A percentile compares a stretch with the other conserved stretches of the same genome.
Conservation (phyloP, 2,888 invertebrate genomes). For the Priapulus caudatus region DNA sequence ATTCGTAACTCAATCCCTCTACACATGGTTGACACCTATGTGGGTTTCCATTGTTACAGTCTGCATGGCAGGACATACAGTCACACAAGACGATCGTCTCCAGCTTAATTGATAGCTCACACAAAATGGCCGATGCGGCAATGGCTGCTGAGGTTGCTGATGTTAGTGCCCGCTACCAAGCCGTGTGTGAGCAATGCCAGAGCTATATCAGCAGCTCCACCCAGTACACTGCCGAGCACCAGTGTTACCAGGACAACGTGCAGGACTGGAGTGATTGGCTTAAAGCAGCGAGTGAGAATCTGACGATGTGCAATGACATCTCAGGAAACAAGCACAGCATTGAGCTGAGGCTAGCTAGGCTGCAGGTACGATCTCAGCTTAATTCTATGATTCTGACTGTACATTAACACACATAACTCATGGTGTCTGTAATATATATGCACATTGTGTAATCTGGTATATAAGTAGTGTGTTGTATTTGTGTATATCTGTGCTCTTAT, state of each 20-base stretch:
- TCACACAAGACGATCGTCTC: constrained; percentile 71
- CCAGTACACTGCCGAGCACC: constrained; percentile 53
- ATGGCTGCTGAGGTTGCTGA: constrained; percentile 59
- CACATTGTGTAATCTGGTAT: too few relatives aligned
- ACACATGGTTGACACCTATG: too few relatives aligned
- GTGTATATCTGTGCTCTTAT: too few relatives aligned
- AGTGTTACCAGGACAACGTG: constrained; percentile 63
- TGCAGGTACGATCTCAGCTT: too few relatives aligned
- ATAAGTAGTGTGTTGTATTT: too few relatives aligned
- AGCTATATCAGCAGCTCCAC: neutral
- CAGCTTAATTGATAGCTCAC: constrained; percentile 68
- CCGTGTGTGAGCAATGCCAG: constrained; percentile 40
- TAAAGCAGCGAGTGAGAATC: constrained; percentile 63
- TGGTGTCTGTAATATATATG: too few relatives aligned
- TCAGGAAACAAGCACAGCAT: constrained; percentile 56
- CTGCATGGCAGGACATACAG: constrained; percentile 78
- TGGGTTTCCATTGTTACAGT: too few relatives aligned
- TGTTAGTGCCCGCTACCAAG: constrained; percentile 66
- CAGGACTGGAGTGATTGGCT: constrained; percentile 73
- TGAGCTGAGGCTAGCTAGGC: constrained; percentile 55
- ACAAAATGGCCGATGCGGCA: constrained; percentile 63
- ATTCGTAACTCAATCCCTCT: too few relatives aligned
- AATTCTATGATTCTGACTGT: too few relatives aligned
- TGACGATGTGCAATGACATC: constrained; percentile 61
- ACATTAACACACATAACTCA: too few relatives aligned